A percentile compares a stretch with the other conserved stretches of the same genome.
These are phyloP conservation scores for Pollenia angustigena DNA, from an alignment of 2,888 invertebrate genomes.

Conservation along the genomic window DNA sequence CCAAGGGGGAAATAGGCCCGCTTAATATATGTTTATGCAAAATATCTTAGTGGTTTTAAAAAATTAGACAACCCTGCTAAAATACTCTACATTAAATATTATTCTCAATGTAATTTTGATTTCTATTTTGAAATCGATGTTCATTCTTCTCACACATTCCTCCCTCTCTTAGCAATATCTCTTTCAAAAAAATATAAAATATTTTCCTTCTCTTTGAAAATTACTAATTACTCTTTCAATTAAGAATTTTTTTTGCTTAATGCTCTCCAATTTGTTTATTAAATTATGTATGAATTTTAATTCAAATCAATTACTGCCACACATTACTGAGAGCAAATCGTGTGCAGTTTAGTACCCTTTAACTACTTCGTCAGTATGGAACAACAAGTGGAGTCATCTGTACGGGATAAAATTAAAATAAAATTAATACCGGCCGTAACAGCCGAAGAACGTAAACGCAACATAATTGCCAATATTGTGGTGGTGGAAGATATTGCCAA, in stretches of 20 bases:
- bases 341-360: constrained; percentile 37
- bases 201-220: not conserved
- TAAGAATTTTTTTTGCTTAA: not conserved
- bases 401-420: constrained; percentile 76
- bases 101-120: not conserved
- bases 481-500: constrained; percentile 75
- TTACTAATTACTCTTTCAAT: not conserved
- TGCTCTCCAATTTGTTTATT: constrained; percentile 12
- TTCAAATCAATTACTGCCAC: constrained; percentile 33
- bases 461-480: constrained; percentile 80
- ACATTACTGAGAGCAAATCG: not conserved
- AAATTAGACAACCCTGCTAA: not conserved
- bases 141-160: not conserved
- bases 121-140: not conserved
- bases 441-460: constrained; percentile 79
- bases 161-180: not conserved
- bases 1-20: too few relatives aligned
- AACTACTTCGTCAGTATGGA: constrained; percentile 46
- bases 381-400: constrained; percentile 40
- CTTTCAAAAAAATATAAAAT: not conserved
- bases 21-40: too few relatives aligned
- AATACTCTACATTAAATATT: not conserved
- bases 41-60: too few relatives aligned
- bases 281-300: not conserved
- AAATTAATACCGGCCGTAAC: constrained; percentile 78